Evolutionary conservation across 2,888 invertebrate genomes (phyloP), one percentile per base, ranked within the genome.

Genomic region (Boloria selene): DNA sequence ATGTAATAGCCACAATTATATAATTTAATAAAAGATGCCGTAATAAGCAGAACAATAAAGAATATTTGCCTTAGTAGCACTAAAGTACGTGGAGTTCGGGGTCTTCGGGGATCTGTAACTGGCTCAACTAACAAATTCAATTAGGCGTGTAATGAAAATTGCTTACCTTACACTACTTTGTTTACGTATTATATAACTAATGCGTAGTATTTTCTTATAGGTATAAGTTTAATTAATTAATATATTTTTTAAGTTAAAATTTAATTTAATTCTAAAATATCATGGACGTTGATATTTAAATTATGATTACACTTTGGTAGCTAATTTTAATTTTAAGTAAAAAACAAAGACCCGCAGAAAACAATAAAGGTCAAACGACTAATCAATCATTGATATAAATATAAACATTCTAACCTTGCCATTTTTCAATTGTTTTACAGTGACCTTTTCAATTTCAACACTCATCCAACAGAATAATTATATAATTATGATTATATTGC

Each of bases 91-190:
- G 51, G 68, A 66, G 64, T 68, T 65, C 47, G 50, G 38, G 65
- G 66, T 62, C 68, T 67, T 65, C 51, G 67, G 70, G 70, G 65
- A 62, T 60, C 58, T 67, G 65, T 68, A 63, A 60, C 68, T 54
- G 47, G 66, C 59, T 69, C 72, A 69, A 68, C 70, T 74, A 66
- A 72, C 73, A 71, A 73, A 73, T 74, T 71, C 70, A 74, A 74
- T 74, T 73, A 74, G 69, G 69, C 68, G 67, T 71, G 70, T 70
- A 73, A 73, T 72, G 72, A 71, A 74, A 74, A 72, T 70, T 69
- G 72, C 70, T 74, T 68, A 68, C 67, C 70, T 71, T 70, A 65
- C 65, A 71, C 65, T 67, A 67, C 56, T 68, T 59, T 72, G 61
- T 67, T 58, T 64, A 72, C 71, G 71, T 71, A 66, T 68, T 70